Evolutionary conservation across 2,888 invertebrate species (phyloP), one percentile per base, ranked within the genome.

Genomic region (Macaria liturata): DNA sequence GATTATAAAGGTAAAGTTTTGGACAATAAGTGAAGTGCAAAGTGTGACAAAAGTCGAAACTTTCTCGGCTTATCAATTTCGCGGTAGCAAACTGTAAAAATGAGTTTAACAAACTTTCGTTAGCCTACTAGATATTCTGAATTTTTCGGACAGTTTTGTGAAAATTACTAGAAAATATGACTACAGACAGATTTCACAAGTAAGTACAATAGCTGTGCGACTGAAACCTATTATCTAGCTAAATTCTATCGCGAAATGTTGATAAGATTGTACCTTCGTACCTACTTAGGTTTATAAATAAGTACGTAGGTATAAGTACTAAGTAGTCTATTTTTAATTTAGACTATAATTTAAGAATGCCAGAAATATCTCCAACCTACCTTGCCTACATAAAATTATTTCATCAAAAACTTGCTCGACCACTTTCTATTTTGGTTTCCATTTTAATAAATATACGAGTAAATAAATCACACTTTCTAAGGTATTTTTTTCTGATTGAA

Each of bases 121-220:
- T 55, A 61, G 57, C 49, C 34, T 65, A 62, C 64, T 30, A 20
- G 62, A 30, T 39, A 55, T 49, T 9, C 32, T 34, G 49, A 9
- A 30, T 46, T 37, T 50, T 44, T 32, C 9, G n/a, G 43, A 37
- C 42, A 46, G 46, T 59, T 48, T 50, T 50, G 62, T 64, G 54
- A 64, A 62, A 60, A 68, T 62, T 54, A 57, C 54, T 60, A 44
- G 39, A 48, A 64, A 84, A 81, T 79, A 94, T 94, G 94, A 91
- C 93, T 70, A 93, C 93, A 48, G 93, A 93, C 81, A 89, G 94
- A 81, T 94, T 93, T 81, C 94, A 94, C 81, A 94, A 94, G 94
- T 94, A 84, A 92, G 94, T 93, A 68, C 59, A 20, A 59, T 61
- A 61, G 50, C 44, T 59, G 57, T 48, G 62, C 67, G 34, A 49